Percentiles rank a stretch among this genome's conserved stretches.
These are phyloP conservation scores for Genyomyrus donnyi DNA, from an alignment of 2,113 vertebrate genomes.

Conservation along the genomic window DNA sequence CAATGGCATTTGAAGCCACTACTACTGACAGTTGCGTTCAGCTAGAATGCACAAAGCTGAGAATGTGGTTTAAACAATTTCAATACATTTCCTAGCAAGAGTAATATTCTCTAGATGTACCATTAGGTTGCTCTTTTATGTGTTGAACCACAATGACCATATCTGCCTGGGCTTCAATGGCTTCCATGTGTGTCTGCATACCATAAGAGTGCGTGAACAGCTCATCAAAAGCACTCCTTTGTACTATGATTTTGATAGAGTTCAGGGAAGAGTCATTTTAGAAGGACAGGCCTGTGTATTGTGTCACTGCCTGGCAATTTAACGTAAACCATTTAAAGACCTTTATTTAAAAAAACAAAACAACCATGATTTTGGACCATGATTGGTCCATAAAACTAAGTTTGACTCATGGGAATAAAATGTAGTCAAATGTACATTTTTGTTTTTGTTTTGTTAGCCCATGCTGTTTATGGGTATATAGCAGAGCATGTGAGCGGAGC, in stretches of 20 bases:
- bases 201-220: slow-evolving; percentile 32
- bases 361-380: background rate
- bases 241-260: slow-evolving; percentile 29
- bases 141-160: slow-evolving; percentile 28
- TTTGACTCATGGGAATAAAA: background rate
- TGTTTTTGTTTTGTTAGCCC: background rate
- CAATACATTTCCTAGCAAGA: slow-evolving; percentile 22
- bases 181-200: slow-evolving; percentile 40
- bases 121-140: slow-evolving; percentile 31
- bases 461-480: background rate
- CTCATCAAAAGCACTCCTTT: slow-evolving; percentile 29
- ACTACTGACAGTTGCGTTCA: background rate
- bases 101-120: slow-evolving; percentile 22
- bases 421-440: background rate
- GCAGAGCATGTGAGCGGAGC: no score
- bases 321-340: background rate
- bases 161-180: slow-evolving; percentile 28
- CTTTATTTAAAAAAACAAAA: background rate
- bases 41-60: background rate
- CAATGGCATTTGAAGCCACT: slow-evolving; percentile 10
- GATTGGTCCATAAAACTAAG: background rate
- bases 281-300: slow-evolving; percentile 24
- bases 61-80: slow-evolving; percentile 15
- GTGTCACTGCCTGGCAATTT: slow-evolving; percentile 23
- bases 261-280: slow-evolving; percentile 21